These are phyloP conservation scores for Psococerastis gibbosa DNA, from an alignment of 2,888 invertebrate genomes.

Conservation along the genomic window DNA sequence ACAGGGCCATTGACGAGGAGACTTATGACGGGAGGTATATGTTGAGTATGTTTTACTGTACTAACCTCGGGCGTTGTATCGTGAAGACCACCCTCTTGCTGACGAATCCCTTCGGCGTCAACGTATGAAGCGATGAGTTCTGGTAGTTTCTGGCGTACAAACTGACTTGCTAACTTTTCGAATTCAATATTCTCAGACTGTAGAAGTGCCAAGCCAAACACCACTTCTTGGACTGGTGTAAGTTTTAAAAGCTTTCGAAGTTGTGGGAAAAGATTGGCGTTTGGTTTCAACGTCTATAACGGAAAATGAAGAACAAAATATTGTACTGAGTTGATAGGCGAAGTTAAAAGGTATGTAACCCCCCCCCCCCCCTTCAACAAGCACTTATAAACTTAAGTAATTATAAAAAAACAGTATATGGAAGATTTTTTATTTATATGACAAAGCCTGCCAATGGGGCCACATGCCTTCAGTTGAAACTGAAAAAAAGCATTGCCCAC, in stretches of 20 bases:
- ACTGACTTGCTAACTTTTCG: constrained; percentile 50
- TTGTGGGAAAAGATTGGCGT: constrained; percentile 61
- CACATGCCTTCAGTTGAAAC: no score
- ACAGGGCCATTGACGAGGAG: no score
- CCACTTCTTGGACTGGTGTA: constrained; percentile 77
- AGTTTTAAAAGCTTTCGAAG: constrained; percentile 72
- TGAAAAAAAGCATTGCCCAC: no score
- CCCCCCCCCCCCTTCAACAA: no score
- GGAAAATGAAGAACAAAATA: constrained; percentile 10
- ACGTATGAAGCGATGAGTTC: constrained; percentile 72
- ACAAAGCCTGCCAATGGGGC: no score
- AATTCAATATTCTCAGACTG: constrained; percentile 64
- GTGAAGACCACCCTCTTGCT: constrained; percentile 65
- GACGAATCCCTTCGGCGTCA: constrained; percentile 51
- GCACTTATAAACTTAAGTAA: no score
- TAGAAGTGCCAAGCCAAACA: constrained; percentile 67
- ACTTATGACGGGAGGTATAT: no score
- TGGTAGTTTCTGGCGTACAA: constrained; percentile 63
- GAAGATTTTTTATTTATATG: no score
- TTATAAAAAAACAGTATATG: no score
- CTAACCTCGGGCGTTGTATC: constrained; percentile 80
- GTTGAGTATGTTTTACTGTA: no score
- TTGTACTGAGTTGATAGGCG: no score
- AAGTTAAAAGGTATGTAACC: no score
- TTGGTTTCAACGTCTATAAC: constrained; percentile 54